Evolutionary conservation across 2,797 vertebrate genomes (phyloP), one percentile per base, ranked within the genome.

Genomic region (Gallirallus australis): DNA sequence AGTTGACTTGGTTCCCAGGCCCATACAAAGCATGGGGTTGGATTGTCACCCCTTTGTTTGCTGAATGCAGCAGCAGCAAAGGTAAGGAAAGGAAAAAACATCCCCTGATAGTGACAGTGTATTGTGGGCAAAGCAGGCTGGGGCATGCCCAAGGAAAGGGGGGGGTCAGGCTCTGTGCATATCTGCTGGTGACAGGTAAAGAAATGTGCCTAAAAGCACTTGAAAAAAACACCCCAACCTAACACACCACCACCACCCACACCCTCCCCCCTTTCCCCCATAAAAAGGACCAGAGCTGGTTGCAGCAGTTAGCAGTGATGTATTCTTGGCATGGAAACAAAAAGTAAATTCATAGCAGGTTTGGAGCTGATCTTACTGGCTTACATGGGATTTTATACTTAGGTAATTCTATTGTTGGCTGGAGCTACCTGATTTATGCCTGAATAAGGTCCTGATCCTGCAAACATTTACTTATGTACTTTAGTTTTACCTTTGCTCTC

Each of bases 341-440:
- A 95, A 96, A 96, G 72, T 77, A 94, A 95, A 94, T 94, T 93
- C 93, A 82, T 35, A 90, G 85, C 94, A 91, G 93, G 96, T 90
- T 94, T 93, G 88, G 93, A 94, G 91, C 85, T 84, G 95, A 96
- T 88, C 90, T 97, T 91, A 64, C 94, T 96, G 91, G 95, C 93
- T 96, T 94, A 90, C 86, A 71, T 27, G 88, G 88, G 95, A 94
- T 96, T 97, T 95, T 86, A 82, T 93, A 92, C 83, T 94, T 86
- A 91, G 86, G 93, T 93, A 95, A 95, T 94, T 96, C 96, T 84
- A 80, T 95, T 96, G 96, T 96, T 97, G 96, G 88, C 90, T 89
- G 77, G 59, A 89, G 93, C 94, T 95, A 96, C 96, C 92, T 96
- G 96, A 90, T 93, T 96, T 93, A 96, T 96, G 95, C 60, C 88